A percentile compares a stretch with the other conserved stretches of the same genome.
These are phyloP conservation scores for Musca domestica DNA, from an alignment of 1,140 invertebrate genomes.

Conservation along the genomic window DNA sequence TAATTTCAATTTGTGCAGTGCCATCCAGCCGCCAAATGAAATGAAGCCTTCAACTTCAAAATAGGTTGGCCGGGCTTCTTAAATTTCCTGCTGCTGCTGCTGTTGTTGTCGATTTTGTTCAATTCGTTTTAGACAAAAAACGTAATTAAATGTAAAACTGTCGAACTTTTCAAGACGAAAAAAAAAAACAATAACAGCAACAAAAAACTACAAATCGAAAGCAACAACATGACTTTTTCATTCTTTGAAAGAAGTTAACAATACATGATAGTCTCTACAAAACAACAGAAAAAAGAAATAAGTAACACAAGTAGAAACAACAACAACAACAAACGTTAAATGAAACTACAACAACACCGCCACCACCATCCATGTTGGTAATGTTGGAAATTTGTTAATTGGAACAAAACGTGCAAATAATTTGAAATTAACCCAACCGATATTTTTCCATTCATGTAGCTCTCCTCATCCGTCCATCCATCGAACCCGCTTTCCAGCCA, in stretches of 20 bases:
- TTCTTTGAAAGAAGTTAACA: no score
- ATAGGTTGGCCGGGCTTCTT: not conserved
- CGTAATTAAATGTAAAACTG: not conserved
- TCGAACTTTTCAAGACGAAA: no score
- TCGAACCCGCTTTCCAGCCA: no score
- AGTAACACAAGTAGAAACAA: no score
- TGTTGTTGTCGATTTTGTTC: not conserved
- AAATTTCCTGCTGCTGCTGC: not conserved
- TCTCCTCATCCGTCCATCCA: no score
- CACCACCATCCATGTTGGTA: not conserved
- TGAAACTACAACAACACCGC: not conserved
- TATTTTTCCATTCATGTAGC: no score
- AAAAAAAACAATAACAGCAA: not conserved
- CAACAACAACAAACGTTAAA: no score
- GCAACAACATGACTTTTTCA: slow-evolving; percentile 8
- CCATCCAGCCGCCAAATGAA: not conserved
- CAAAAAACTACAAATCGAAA: not conserved
- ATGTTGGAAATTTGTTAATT: slow-evolving; percentile 13
- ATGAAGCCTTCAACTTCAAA: slow-evolving; percentile 1
- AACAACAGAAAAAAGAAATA: no score
- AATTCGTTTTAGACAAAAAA: not conserved
- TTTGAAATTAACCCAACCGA: no score
- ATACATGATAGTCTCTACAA: no score
- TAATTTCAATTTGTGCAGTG: slow-evolving; percentile 10
- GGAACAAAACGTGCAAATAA: slow-evolving; percentile 18